Base-by-base conservation (phyloP, 2,888 invertebrate species). In the Mesopsocus fuscifrons region DNA sequence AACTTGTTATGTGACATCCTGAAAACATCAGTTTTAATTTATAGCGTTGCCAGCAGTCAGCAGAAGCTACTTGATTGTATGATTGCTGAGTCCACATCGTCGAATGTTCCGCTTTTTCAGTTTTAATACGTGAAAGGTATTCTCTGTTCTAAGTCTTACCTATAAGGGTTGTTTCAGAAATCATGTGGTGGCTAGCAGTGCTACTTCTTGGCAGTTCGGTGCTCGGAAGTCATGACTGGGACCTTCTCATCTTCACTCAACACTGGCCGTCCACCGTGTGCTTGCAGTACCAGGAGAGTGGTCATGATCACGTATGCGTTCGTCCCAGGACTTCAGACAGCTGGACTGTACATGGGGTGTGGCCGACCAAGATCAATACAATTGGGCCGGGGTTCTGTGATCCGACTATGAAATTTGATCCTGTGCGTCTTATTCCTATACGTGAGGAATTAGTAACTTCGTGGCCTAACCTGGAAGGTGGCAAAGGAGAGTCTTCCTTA, bases 281-380 rank as follows among this genome's bases (percentile, higher is more conserved):
- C 53, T 67, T 68, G 33, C 65, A 71, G 47, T 84, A 38, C 20
- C 4, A 38, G 11, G 38, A 38, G 20, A 35, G 42, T 6, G 47
- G 45, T 11, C 72, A 79, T 51, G 3, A 38, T 5, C 26, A 26
- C 11, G 62, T 66, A 2, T 87, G 85, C 53, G 56, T 60, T 1
- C 58, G 82, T 50, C 82, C 81, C 2, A 57, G 57, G 2, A 63
- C 67, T 40, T 62, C 60, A 11, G 66, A 72, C 42, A 62, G 71
- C 2, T 87, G 85, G 85, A 73, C 77, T 0, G 71, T 87, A 23
- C 85, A 87, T 53, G 85, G 85, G 2, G 65, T 85, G 31, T 87
- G 87, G 60, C 87, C 87, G 0, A 75, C 80, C 1, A 73, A 75
- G 55, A 57, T 66, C 1, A 72, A 75, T 1, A 70, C 68, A 1